phyloP scores from a whole-genome alignment of 2,113 vertebrate species.

The Dromiciops gliroides region DNA sequence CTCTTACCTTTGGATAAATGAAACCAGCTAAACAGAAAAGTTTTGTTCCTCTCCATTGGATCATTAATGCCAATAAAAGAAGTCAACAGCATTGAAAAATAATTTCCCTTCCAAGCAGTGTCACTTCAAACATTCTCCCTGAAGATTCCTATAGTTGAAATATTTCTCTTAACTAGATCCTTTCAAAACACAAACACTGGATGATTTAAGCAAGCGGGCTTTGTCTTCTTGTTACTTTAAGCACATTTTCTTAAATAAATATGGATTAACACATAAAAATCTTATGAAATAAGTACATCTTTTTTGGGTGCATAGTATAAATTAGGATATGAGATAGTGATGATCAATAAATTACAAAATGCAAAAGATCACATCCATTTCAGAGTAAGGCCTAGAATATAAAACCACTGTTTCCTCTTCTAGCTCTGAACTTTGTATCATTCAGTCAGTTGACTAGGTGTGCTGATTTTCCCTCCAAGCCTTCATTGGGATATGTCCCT shows the following conservation, averaged over 20 bases:
- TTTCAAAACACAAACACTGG: neutral
- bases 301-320: neutral
- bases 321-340: neutral
- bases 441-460: neutral
- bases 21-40: neutral
- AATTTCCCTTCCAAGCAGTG: neutral
- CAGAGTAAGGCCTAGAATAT: too few species aligned
- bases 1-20: neutral
- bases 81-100: neutral
- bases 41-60: neutral
- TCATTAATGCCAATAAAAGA: neutral
- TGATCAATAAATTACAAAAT: neutral
- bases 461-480: too few species aligned
- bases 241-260: neutral
- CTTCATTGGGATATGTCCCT: neutral
- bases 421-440: neutral
- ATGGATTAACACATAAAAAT: neutral
- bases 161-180: neutral
- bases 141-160: neutral
- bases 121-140: neutral
- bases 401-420: too few species aligned
- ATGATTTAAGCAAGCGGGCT: neutral
- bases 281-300: neutral
- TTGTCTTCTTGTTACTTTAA: neutral
- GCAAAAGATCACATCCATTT: neutral